These are phyloP conservation scores for Syrmaticus mikado DNA, from an alignment of 2,113 vertebrate species.

Conservation along the genomic window DNA sequence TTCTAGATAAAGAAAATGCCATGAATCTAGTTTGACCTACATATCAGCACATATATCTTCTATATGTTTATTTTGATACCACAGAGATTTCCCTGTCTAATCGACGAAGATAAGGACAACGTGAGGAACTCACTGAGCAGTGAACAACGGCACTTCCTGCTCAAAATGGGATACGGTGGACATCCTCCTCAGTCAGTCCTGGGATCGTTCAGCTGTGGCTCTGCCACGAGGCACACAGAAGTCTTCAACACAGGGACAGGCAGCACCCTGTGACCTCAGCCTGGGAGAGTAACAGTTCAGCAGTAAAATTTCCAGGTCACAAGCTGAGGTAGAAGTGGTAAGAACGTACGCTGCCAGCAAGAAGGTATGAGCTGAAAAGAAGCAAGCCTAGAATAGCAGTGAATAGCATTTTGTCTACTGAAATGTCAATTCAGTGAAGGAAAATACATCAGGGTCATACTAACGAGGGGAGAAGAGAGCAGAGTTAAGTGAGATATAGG, in stretches of 20 bases:
- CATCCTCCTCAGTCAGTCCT: background rate
- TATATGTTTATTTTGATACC: background rate
- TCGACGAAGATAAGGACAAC: background rate
- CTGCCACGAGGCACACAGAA: background rate
- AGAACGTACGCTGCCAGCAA: background rate
- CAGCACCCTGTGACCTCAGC: background rate
- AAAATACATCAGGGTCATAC: background rate
- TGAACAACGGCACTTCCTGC: background rate
- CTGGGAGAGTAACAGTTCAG: background rate
- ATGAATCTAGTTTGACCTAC: background rate
- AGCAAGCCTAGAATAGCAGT: background rate
- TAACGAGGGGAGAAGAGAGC: background rate
- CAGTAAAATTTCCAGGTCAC: background rate
- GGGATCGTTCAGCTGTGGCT: background rate
- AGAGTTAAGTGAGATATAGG: background rate
- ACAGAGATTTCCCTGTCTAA: background rate
- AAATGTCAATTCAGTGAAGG: background rate
- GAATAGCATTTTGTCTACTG: background rate
- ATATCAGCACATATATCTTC: background rate
- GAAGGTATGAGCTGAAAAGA: background rate
- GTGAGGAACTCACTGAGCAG: background rate
- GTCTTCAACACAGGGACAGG: background rate
- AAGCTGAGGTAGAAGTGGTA: background rate
- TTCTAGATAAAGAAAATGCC: slow-evolving; percentile 39
- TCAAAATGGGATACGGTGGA: background rate